Conservation (phyloP, 2,113 vertebrate genomes). For the Anarrhichthys ocellatus region DNA sequence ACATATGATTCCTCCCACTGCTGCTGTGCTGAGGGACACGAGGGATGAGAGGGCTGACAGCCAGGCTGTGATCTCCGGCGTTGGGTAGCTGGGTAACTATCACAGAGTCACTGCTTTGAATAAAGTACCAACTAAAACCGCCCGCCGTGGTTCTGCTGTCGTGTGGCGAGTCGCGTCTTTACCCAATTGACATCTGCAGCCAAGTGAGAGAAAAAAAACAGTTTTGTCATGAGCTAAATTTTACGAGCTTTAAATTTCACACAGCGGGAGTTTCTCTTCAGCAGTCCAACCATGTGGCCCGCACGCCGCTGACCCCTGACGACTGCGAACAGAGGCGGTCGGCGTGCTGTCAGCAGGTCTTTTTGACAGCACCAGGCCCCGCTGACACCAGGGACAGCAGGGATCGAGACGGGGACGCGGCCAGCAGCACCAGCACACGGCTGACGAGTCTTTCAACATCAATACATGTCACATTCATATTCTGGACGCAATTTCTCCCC, state of each 20-base stretch:
- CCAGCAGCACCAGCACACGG: neutral
- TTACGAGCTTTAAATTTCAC: neutral
- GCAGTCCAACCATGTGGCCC: constrained; percentile 20
- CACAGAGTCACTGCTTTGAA: neutral
- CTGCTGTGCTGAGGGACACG: neutral
- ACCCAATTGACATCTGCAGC: neutral
- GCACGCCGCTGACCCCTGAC: constrained; percentile 39
- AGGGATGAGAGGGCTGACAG: neutral
- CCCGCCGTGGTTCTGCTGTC: constrained; percentile 11
- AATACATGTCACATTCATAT: constrained; percentile 67
- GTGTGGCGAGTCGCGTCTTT: neutral
- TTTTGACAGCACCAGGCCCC: neutral
- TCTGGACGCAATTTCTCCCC: constrained; percentile 19
- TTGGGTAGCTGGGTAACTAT: neutral
- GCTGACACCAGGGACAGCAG: constrained; percentile 16
- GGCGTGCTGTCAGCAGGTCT: constrained; percentile 16
- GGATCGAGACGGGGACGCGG: constrained; percentile 1
- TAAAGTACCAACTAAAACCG: constrained; percentile 3
- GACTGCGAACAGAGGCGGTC: constrained; percentile 13
- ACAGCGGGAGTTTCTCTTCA: constrained; percentile 31
- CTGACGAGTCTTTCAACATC: constrained; percentile 50
- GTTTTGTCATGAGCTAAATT: constrained; percentile 11
- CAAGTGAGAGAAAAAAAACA: neutral
- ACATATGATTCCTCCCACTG: neutral
- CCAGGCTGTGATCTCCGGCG: neutral